Conservation (phyloP, 2,113 vertebrate genomes). For the Cisticola juncidis region DNA sequence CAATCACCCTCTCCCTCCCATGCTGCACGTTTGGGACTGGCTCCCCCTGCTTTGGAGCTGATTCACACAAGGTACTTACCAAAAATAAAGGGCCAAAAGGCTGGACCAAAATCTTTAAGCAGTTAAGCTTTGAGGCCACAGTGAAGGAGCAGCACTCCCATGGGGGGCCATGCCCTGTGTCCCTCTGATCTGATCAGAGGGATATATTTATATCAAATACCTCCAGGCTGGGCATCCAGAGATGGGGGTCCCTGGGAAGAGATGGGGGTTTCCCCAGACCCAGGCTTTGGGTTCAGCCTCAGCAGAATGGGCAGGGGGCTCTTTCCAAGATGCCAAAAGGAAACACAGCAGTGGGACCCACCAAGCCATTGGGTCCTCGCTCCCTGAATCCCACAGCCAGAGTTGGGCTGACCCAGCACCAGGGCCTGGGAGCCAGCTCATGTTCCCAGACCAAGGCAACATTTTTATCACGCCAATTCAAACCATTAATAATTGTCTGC, state of each 20-base stretch:
- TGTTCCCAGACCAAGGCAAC: not conserved
- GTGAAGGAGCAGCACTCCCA: fast-evolving
- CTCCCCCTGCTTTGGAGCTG: not conserved
- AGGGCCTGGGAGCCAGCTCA: not conserved
- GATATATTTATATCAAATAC: not conserved
- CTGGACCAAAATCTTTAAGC: not conserved
- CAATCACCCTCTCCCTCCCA: fast-evolving
- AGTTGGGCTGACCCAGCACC: fast-evolving
- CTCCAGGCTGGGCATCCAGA: not conserved
- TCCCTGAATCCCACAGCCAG: fast-evolving
- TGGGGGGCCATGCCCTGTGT: fast-evolving
- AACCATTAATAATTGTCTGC: conserved; percentile 12
- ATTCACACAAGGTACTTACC: not conserved
- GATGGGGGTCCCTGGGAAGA: not conserved
- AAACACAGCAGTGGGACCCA: not conserved
- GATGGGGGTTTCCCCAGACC: not conserved
- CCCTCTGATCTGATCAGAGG: not conserved
- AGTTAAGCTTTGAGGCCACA: fast-evolving
- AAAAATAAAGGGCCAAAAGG: not conserved
- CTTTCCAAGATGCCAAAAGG: not conserved
- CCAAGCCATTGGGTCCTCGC: not conserved
- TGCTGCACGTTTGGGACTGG: fast-evolving
- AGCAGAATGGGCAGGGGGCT: not conserved
- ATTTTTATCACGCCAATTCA: not conserved
- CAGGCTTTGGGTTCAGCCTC: not conserved